Conservation (phyloP, 2,888 invertebrate genomes). For the Chrysolina americana region DNA sequence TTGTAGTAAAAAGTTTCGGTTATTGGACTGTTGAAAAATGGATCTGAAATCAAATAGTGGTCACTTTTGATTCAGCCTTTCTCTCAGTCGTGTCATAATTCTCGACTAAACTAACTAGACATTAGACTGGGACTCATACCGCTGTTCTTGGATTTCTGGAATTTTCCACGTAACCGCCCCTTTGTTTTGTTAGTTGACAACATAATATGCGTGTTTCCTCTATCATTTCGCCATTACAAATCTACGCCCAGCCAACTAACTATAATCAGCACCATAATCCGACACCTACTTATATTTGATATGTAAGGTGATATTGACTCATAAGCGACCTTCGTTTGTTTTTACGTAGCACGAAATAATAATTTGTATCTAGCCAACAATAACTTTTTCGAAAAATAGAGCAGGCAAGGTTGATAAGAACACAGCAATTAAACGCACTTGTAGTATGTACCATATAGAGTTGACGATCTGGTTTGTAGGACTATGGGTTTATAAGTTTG, state of each 20-base stretch:
- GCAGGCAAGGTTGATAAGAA: constrained; percentile 1
- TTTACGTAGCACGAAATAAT: constrained; percentile 9
- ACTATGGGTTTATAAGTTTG: too few relatives aligned
- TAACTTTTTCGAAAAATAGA: background rate
- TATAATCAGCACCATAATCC: constrained; percentile 4
- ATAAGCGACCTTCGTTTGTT: constrained; percentile 17
- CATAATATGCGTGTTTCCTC: background rate
- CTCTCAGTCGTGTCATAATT: too few relatives aligned
- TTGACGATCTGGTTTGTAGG: too few relatives aligned
- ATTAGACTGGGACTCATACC: too few relatives aligned
- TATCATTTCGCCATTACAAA: background rate
- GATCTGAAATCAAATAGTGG: too few relatives aligned
- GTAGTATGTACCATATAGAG: too few relatives aligned
- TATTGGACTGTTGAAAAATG: too few relatives aligned
- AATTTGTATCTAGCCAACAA: background rate
- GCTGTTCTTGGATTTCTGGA: too few relatives aligned
- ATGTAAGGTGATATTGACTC: constrained; percentile 21
- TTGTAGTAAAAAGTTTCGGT: too few relatives aligned
- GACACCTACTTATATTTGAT: constrained; percentile 21
- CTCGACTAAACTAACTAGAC: too few relatives aligned
- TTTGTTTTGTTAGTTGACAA: background rate
- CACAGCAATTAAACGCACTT: background rate
- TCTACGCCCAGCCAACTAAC: constrained; percentile 8
- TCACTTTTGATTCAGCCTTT: too few relatives aligned
- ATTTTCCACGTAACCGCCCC: too few relatives aligned